Evolutionary conservation across 2,113 vertebrate genomes (phyloP).

Genomic region (Limanda limanda): DNA sequence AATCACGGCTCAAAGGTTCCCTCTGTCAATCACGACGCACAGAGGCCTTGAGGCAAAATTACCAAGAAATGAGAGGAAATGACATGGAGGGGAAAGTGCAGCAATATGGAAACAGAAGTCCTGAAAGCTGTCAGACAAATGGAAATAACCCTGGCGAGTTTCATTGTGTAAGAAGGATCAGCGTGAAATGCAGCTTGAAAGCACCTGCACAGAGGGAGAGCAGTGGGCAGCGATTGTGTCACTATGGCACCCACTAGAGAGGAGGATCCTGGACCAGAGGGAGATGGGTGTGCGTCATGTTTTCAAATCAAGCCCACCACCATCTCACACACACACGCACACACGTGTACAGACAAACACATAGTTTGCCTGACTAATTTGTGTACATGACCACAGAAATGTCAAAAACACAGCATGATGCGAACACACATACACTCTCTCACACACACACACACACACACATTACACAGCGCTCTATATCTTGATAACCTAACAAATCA

Average conservation of each 20-base stretch:
- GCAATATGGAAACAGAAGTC: neutral
- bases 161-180: slow-evolving; percentile 10
- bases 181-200: slow-evolving; percentile 2
- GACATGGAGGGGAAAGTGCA: neutral
- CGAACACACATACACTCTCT: neutral
- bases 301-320: slow-evolving; percentile 54
- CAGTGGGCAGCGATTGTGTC: slow-evolving; percentile 70
- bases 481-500: slow-evolving; percentile 65
- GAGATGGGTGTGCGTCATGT: slow-evolving; percentile 59
- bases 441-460: slow-evolving; percentile 9
- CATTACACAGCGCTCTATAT: slow-evolving; percentile 35
- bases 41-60: neutral
- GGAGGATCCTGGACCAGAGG: slow-evolving; percentile 59
- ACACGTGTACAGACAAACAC: slow-evolving; percentile 7
- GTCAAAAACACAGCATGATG: slow-evolving; percentile 46
- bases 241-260: slow-evolving; percentile 67
- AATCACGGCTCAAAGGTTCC: neutral
- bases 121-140: slow-evolving; percentile 1
- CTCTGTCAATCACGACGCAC: too few relatives aligned
- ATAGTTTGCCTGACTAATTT: slow-evolving; percentile 45
- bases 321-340: slow-evolving; percentile 34
- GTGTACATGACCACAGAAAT: slow-evolving; percentile 53
- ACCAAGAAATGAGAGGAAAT: slow-evolving; percentile 11
- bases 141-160: slow-evolving; percentile 14
- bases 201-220: slow-evolving; percentile 50